Evolutionary conservation across 1,140 invertebrate species (phyloP).

Genomic region (Drosophila sulfurigaster): DNA sequence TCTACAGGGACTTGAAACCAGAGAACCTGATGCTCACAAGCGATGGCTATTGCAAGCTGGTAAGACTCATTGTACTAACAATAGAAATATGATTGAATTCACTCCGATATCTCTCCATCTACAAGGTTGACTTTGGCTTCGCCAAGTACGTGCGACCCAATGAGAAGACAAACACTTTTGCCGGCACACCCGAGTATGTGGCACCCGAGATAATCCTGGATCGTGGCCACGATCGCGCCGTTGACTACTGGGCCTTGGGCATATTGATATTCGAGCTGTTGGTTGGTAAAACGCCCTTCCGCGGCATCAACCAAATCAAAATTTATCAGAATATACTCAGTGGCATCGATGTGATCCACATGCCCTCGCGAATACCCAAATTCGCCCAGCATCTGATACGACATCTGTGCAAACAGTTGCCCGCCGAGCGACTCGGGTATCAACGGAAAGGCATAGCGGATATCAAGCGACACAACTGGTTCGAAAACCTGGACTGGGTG

Average conservation of each 20-base stretch:
- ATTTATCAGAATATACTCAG: conserved; percentile 98
- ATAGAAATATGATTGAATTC: no score
- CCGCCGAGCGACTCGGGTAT: conserved; percentile 96
- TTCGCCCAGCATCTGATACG: conserved; percentile 94
- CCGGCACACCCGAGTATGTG: conserved; percentile 95
- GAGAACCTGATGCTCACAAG: conserved; percentile 96
- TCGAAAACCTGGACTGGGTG: conserved; percentile 97
- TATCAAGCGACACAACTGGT: conserved; percentile 97
- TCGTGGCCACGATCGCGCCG: conserved; percentile 95
- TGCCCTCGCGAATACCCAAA: conserved; percentile 92
- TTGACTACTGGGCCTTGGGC: conserved; percentile 98
- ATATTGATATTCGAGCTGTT: conserved; percentile 96
- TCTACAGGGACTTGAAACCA: conserved; percentile 97
- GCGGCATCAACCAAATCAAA: conserved; percentile 95
- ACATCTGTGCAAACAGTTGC: conserved; percentile 94
- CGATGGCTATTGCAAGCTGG: conserved; percentile 96
- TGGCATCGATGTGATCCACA: conserved; percentile 93
- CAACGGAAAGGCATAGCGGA: conserved; percentile 95
- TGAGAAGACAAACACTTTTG: conserved; percentile 98
- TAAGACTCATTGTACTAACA: conserved; percentile 77
- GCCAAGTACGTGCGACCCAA: conserved; percentile 93
- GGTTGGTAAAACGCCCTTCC: conserved; percentile 97
- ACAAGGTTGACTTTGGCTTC: conserved; percentile 98
- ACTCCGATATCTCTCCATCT: no score
- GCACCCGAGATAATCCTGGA: conserved; percentile 98